phyloP scores from a whole-genome alignment of 2,113 vertebrate genomes.

The Gulo gulo region DNA sequence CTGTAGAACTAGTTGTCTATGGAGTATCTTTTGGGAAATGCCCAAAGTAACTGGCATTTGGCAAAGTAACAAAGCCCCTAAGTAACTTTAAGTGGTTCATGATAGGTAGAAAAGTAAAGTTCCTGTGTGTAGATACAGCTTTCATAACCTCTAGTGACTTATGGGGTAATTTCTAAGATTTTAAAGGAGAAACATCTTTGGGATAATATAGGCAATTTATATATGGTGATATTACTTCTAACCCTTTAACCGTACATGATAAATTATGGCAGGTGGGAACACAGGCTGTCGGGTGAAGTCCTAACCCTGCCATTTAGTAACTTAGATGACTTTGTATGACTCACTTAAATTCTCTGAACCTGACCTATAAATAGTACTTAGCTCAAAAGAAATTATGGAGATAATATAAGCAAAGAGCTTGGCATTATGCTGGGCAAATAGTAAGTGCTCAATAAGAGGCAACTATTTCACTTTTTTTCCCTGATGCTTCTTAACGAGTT shows the following conservation, averaged over 20 bases:
- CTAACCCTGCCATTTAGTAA: not conserved
- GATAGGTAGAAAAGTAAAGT: not conserved
- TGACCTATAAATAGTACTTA: not conserved
- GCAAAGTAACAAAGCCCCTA: not conserved
- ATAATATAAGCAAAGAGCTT: not conserved
- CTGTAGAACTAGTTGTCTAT: not conserved
- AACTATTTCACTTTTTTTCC: not conserved
- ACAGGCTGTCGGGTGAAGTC: not conserved
- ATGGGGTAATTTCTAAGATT: not conserved
- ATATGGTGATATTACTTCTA: not conserved
- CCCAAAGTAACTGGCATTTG: not conserved
- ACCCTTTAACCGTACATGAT: not conserved
- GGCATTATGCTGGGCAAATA: not conserved
- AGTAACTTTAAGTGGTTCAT: not conserved
- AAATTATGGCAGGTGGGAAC: not conserved
- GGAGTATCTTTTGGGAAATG: not conserved
- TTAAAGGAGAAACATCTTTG: not conserved
- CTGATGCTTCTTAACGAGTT: not conserved
- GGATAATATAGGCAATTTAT: not conserved
- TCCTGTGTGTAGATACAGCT: not conserved
- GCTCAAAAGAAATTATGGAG: not conserved
- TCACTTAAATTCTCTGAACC: not conserved
- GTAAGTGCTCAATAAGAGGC: not conserved
- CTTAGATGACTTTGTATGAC: not conserved
- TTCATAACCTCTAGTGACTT: not conserved